Conservation (phyloP, 2,888 invertebrate species). For the Liodrosophila aerea region DNA sequence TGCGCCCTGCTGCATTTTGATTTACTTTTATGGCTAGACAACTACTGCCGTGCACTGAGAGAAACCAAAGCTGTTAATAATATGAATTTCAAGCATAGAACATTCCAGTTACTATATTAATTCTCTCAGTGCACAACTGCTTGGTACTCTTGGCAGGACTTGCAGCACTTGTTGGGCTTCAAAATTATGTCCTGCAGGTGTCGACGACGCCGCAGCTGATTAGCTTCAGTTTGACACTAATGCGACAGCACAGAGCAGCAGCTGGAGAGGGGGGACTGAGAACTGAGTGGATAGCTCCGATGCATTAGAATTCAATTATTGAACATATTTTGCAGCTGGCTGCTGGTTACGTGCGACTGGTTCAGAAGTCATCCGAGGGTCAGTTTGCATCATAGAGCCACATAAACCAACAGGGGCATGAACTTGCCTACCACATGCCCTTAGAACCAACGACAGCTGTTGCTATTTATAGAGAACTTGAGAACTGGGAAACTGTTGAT, state of each 20-base stretch:
- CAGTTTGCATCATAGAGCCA: conserved; percentile 24
- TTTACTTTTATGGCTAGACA: conserved; percentile 72
- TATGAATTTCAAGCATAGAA: no score
- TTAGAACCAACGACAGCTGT: conserved; percentile 45
- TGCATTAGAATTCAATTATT: conserved; percentile 72
- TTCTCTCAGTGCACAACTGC: background rate
- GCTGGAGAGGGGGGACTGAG: no score
- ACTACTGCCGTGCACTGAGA: conserved; percentile 19
- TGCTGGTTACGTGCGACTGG: conserved; percentile 62
- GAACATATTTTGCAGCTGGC: conserved; percentile 54
- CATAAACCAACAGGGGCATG: conserved; percentile 8
- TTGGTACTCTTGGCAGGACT: conserved; percentile 40
- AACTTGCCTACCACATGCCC: conserved; percentile 11
- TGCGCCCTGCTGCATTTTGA: conserved; percentile 67
- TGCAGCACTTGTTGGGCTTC: conserved; percentile 65
- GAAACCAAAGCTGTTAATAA: no score
- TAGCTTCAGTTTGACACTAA: conserved; percentile 65
- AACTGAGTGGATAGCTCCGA: background rate
- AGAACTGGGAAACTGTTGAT: background rate
- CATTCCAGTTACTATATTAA: background rate
- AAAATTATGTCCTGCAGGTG: conserved; percentile 71
- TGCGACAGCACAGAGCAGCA: conserved; percentile 41
- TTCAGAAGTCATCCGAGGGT: conserved; percentile 51
- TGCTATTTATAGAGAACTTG: conserved; percentile 60
- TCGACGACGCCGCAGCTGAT: conserved; percentile 61